Percentiles rank a stretch among this genome's conserved stretches.
These are phyloP conservation scores for Nannospalax galili DNA, from an alignment of 2,113 vertebrate genomes.

Conservation along the genomic window DNA sequence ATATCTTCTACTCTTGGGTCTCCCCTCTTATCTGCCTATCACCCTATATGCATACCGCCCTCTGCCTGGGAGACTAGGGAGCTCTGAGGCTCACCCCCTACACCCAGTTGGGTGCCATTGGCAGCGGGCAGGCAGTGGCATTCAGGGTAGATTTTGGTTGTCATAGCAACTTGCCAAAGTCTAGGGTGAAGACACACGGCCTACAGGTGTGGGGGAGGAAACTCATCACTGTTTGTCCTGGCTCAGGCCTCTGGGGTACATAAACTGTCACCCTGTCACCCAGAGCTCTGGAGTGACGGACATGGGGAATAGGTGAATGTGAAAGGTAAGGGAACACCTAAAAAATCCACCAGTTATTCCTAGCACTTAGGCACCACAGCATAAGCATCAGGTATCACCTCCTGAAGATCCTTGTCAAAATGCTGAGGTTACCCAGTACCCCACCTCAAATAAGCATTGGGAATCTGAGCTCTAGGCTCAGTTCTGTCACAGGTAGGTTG, in stretches of 20 bases:
- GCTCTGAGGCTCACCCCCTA: constrained; percentile 37
- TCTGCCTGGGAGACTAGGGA: background rate
- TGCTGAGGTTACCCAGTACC: background rate
- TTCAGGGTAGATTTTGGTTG: constrained; percentile 77
- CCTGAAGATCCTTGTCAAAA: background rate
- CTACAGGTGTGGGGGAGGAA: constrained; percentile 57
- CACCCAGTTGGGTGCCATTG: constrained; percentile 69
- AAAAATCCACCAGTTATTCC: background rate
- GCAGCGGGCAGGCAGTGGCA: constrained; percentile 68
- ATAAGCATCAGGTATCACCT: background rate
- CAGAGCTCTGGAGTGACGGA: background rate
- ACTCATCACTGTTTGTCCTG: constrained; percentile 40
- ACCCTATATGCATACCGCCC: background rate
- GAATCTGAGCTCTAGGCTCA: background rate
- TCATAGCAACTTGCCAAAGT: constrained; percentile 76
- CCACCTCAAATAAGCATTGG: background rate
- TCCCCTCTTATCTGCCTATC: background rate
- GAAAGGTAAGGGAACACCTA: background rate
- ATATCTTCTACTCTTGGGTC: background rate
- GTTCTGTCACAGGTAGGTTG: background rate
- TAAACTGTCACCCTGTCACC: background rate
- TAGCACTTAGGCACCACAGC: background rate
- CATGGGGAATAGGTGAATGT: background rate
- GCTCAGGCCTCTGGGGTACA: constrained; percentile 41
- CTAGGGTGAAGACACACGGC: constrained; percentile 75